Base-by-base conservation (phyloP, 2,888 invertebrate species). In the Atherix ibis region DNA sequence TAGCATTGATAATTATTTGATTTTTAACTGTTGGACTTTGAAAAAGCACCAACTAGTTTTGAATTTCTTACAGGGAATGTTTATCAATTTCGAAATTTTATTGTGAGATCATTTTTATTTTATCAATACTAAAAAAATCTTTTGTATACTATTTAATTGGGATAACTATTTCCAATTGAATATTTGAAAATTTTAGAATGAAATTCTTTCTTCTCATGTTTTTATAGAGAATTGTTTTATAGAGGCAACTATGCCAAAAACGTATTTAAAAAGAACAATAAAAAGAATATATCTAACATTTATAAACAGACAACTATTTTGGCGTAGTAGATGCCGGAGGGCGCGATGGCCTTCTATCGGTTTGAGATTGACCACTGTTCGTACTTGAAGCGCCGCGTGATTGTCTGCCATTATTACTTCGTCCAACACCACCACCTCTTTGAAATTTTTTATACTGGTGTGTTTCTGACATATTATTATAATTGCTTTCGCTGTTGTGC, bases 271-370 rank as follows among this genome's bases (percentile, higher is more conserved):
- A 31, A 19, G 18, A 27, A 24, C 27, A 36, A 24, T 13, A 29
- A 30, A 9, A 37, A 8, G 22, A 10, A 6, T 22, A 22, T 22
- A 8, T 22, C 22, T 22, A 22, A 10, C 22, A 22, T n/a, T n/a
- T n/a, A n/a, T n/a, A n/a, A n/a, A 34, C 15, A 15, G 22, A 31
- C 31, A 39, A 31, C 38, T 41, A 39, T 37, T 39, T 41, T 3
- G 39, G 13, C 19, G 37, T 37, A 17, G 34, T 27, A 15, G 39
- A 35, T 15, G 24, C 24, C 12, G 41, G 34, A 15, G 39, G 37
- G 24, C 39, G 35, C 10, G 39, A 31, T 16, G 39, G 29, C 32
- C 40, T 34, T 25, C 36, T 30, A 5, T 26, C n/a, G 26, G 26
- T n/a, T n/a, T n/a, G 10, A 22, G 10, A 6, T 22, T 22, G 22